A percentile compares a stretch with the other conserved stretches of the same genome.
phyloP scores from a whole-genome alignment of 2,113 vertebrate genomes.

The Pomatorhinus ruficollis region DNA sequence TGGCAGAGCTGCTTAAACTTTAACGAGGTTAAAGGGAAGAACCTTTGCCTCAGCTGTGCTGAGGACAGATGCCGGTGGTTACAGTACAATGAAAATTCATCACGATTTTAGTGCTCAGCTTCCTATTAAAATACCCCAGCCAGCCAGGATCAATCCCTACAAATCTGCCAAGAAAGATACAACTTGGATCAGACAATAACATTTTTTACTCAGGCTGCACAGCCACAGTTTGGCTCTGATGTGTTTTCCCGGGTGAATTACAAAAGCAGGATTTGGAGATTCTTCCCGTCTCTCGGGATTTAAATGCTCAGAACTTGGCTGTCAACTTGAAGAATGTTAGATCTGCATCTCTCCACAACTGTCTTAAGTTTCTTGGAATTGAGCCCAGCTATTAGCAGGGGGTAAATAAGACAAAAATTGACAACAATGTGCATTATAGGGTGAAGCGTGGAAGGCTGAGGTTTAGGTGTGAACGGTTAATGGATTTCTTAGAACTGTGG shows the following conservation, averaged over 20 bases:
- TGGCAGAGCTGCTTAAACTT: constrained; percentile 23
- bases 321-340: constrained; percentile 56
- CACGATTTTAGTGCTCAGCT: background rate
- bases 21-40: constrained; percentile 18
- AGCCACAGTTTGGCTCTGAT: background rate
- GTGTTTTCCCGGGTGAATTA: constrained; percentile 42
- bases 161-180: constrained; percentile 49
- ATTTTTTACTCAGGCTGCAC: constrained; percentile 26
- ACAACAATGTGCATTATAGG: constrained; percentile 43
- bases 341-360: constrained; percentile 44
- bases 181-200: constrained; percentile 51
- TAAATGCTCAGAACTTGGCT: constrained; percentile 53
- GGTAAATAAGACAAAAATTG: constrained; percentile 64
- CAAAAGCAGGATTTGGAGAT: constrained; percentile 50
- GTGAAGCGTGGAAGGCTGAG: constrained; percentile 16
- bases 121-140: background rate
- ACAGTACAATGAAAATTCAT: background rate
- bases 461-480: constrained; percentile 22
- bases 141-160: constrained; percentile 46
- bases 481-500: constrained; percentile 29
- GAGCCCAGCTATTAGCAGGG: constrained; percentile 63
- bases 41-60: constrained; percentile 12
- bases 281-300: constrained; percentile 30
- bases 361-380: constrained; percentile 61
- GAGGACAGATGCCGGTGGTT: background rate